Conservation (phyloP, 2,888 invertebrate species). For the Lasioglossum morio region DNA sequence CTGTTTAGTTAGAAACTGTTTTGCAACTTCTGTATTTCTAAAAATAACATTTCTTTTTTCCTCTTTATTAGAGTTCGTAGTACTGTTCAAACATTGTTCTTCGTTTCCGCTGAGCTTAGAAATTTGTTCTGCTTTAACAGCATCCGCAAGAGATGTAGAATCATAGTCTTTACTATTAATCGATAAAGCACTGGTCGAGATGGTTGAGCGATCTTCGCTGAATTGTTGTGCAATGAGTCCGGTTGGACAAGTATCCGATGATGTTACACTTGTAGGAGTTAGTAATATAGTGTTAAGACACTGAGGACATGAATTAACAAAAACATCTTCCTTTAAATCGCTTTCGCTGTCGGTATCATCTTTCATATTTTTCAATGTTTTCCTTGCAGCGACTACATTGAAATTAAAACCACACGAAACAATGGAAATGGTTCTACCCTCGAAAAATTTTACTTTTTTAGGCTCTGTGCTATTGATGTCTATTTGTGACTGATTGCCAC, state of each 20-base stretch:
- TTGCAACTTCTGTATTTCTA: conserved; percentile 92
- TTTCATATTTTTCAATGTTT: conserved; percentile 85
- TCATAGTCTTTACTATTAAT: conserved; percentile 85
- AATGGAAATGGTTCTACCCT: conserved; percentile 89
- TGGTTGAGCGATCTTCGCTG: conserved; percentile 86
- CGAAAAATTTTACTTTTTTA: conserved; percentile 89
- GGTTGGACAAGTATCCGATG: conserved; percentile 88
- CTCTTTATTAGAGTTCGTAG: conserved; percentile 75
- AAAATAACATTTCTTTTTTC: conserved; percentile 88
- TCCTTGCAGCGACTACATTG: conserved; percentile 90
- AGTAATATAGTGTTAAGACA: conserved; percentile 83
- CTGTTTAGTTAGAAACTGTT: conserved; percentile 91
- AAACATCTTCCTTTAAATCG: conserved; percentile 87
- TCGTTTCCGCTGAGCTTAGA: conserved; percentile 61
- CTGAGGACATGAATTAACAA: conserved; percentile 88
- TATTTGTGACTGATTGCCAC: conserved; percentile 89
- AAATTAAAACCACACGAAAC: conserved; percentile 91
- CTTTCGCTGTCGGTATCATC: conserved; percentile 86
- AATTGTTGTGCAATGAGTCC: conserved; percentile 87
- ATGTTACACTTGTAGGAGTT: conserved; percentile 85
- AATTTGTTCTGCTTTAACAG: conserved; percentile 48
- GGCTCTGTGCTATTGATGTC: conserved; percentile 87
- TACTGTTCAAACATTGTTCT: conserved; percentile 59
- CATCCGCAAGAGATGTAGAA: conserved; percentile 44
- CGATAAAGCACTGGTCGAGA: conserved; percentile 86